A percentile compares a stretch with the other conserved stretches of the same genome.
Conservation (phyloP, 2,797 vertebrate genomes). For the Galagoides demidoff region DNA sequence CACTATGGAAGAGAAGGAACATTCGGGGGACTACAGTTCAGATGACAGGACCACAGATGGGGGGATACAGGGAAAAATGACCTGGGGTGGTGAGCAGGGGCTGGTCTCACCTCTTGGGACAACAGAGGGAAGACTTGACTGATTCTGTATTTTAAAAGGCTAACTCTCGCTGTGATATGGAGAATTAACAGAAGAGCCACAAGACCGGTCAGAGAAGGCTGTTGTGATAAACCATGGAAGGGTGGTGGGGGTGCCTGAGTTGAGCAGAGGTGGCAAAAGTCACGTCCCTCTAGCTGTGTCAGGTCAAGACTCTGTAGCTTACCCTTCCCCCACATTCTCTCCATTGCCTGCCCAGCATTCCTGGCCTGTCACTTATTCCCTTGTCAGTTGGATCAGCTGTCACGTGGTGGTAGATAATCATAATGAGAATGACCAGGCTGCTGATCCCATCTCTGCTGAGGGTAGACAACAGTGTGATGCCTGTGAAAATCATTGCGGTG, state of each 20-base stretch:
- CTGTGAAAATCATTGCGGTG: neutral
- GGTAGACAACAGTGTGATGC: neutral
- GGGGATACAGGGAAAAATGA: neutral
- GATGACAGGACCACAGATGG: neutral
- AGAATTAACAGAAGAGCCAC: neutral
- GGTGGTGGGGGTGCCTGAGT: neutral
- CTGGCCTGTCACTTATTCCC: neutral
- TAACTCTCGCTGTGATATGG: neutral
- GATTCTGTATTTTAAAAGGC: neutral
- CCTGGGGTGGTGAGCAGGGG: neutral
- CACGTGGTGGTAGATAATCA: neutral
- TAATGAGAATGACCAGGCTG: neutral
- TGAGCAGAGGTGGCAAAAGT: neutral
- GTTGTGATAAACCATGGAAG: neutral
- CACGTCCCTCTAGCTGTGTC: neutral
- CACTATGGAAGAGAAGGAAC: neutral
- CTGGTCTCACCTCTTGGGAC: neutral
- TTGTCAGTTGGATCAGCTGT: neutral
- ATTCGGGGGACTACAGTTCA: neutral
- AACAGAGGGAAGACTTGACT: neutral
- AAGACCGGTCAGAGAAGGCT: neutral
- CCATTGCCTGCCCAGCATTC: neutral
- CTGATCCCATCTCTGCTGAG: neutral
- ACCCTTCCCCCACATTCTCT: neutral
- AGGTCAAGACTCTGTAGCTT: neutral